Percentiles rank a stretch among this genome's conserved stretches.
Conservation (phyloP, 2,113 vertebrate species). For the Pelecanus crispus region DNA sequence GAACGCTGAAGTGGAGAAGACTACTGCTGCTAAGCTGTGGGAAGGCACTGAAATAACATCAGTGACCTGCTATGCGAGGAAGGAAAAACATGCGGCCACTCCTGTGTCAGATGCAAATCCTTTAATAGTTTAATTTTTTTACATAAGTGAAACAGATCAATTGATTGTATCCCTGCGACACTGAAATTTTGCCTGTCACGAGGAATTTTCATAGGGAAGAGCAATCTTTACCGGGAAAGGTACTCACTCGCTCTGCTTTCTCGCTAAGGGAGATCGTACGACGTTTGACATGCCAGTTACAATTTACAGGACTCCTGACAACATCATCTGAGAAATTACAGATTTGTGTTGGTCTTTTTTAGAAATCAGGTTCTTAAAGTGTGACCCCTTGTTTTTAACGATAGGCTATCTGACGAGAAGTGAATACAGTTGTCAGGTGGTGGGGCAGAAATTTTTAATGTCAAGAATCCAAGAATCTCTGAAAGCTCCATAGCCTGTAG, state of each 20-base stretch:
- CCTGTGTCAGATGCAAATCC: neutral
- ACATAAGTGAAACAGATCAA: neutral
- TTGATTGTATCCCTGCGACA: neutral
- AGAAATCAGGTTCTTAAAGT: slow-evolving; percentile 16
- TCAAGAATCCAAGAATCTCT: neutral
- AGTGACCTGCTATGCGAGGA: neutral
- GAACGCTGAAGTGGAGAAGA: neutral
- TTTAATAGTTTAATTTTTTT: neutral
- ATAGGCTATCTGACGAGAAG: neutral
- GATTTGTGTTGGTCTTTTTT: neutral
- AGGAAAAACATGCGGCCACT: neutral
- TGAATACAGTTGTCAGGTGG: slow-evolving; percentile 2
- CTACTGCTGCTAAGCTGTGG: neutral
- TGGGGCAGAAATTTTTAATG: slow-evolving; percentile 14
- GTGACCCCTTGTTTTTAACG: slow-evolving; percentile 30
- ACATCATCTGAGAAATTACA: slow-evolving; percentile 37
- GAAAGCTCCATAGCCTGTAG: neutral
- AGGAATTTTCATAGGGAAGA: neutral
- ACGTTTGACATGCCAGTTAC: neutral
- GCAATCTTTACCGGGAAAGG: neutral
- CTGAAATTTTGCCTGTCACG: neutral
- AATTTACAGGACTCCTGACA: slow-evolving; percentile 42
- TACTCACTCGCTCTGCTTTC: neutral
- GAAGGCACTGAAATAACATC: neutral
- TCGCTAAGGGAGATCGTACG: neutral